phyloP scores from a whole-genome alignment of 2,888 invertebrate species.

The Chorisops tibialis region DNA sequence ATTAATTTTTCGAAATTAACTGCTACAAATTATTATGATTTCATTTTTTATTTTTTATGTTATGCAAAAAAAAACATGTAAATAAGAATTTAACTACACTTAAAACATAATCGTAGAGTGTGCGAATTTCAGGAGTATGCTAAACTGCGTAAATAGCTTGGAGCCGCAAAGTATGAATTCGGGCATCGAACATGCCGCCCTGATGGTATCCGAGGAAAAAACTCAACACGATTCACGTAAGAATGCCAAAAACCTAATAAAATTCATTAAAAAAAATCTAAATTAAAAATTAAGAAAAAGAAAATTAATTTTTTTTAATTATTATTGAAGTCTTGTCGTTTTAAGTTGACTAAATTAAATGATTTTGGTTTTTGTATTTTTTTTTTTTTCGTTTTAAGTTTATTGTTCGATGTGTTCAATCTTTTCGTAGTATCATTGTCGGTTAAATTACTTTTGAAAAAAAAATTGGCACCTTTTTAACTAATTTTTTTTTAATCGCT shows the following conservation, averaged over 20 bases:
- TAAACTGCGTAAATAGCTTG: constrained; percentile 91
- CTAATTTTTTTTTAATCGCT: too few species aligned
- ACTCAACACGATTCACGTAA: constrained; percentile 79
- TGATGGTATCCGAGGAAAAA: constrained; percentile 75
- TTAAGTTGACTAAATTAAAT: background rate
- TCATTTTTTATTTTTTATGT: background rate
- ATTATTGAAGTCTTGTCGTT: background rate
- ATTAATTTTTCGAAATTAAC: background rate
- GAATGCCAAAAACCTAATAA: constrained; percentile 45
- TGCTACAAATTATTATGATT: constrained; percentile 1
- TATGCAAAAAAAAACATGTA: constrained; percentile 33
- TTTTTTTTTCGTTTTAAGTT: too few species aligned
- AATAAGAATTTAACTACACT: constrained; percentile 47
- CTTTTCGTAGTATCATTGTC: too few species aligned
- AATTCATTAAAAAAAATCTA: constrained; percentile 29
- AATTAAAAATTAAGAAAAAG: background rate
- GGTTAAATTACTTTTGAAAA: too few species aligned
- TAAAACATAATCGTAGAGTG: constrained; percentile 57
- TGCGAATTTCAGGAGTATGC: constrained; percentile 80
- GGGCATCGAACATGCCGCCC: constrained; percentile 70
- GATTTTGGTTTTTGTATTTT: background rate
- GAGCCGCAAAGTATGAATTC: constrained; percentile 81
- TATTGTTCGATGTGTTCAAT: too few species aligned
- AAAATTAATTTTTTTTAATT: constrained; percentile 28
- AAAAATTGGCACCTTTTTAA: too few species aligned